These are phyloP conservation scores for Ptychochromis oligacanthus DNA, from an alignment of 2,113 vertebrate species.

Conservation along the genomic window DNA sequence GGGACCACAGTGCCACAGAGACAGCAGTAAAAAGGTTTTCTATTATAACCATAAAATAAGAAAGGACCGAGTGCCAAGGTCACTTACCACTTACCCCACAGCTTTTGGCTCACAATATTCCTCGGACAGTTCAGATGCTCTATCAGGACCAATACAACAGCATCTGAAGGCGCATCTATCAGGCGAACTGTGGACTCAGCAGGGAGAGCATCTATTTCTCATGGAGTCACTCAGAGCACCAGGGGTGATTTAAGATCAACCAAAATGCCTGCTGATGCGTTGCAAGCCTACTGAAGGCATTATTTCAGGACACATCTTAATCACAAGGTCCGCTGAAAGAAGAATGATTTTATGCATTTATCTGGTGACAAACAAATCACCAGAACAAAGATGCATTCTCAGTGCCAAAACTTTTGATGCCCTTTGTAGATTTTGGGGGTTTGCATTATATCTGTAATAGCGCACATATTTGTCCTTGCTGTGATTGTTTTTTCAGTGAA, in stretches of 20 bases:
- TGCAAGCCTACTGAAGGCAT: constrained; percentile 62
- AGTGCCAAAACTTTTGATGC: neutral
- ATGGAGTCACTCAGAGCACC: constrained; percentile 56
- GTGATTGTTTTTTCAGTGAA: neutral
- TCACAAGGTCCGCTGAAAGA: constrained; percentile 43
- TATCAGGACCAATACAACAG: constrained; percentile 64
- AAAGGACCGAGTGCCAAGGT: constrained; percentile 44
- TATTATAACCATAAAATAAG: constrained; percentile 34
- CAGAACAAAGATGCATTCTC: constrained; percentile 1
- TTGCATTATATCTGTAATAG: neutral
- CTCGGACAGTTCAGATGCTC: constrained; percentile 41
- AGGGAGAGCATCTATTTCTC: constrained; percentile 66
- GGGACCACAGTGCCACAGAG: neutral
- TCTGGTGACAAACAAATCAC: constrained; percentile 34
- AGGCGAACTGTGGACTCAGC: constrained; percentile 74
- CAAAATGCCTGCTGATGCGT: constrained; percentile 59
- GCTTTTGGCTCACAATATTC: constrained; percentile 53
- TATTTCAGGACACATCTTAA: constrained; percentile 67
- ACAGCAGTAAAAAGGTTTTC: constrained; percentile 17
- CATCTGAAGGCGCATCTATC: constrained; percentile 72
- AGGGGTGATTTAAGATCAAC: constrained; percentile 66
- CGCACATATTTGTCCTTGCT: neutral
- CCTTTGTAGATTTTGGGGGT: neutral
- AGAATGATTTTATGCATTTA: constrained; percentile 32
- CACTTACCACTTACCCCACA: constrained; percentile 26